phyloP scores from a whole-genome alignment of 2,113 vertebrate species.

The Greenwoodochromis staneri region DNA sequence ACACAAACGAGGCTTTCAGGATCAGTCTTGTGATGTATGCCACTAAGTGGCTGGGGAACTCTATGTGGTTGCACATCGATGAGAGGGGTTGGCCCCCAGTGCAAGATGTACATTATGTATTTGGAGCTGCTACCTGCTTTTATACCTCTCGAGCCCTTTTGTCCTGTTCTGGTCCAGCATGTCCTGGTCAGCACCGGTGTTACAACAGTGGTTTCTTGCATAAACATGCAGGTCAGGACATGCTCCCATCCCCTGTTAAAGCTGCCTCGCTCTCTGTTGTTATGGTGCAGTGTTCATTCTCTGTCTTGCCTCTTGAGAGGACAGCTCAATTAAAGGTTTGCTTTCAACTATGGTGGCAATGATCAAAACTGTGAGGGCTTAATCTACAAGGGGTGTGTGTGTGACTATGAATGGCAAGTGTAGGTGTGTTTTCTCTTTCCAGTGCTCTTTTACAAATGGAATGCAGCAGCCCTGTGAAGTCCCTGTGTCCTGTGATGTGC shows the following conservation, averaged over 20 bases:
- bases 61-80: background rate
- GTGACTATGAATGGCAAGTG: background rate
- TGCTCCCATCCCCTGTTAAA: background rate
- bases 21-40: background rate
- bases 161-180: background rate
- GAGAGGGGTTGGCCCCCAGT: background rate
- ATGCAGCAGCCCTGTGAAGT: background rate
- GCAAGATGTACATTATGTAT: background rate
- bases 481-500: background rate
- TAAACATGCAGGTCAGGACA: background rate
- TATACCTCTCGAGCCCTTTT: background rate
- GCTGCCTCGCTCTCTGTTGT: background rate
- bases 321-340: rapidly evolving
- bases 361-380: background rate
- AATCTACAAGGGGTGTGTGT: background rate
- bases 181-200: background rate
- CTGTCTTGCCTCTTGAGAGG: background rate
- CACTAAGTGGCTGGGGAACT: background rate
- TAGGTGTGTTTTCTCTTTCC: background rate
- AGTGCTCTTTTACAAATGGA: background rate
- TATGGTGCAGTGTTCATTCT: background rate
- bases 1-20: background rate
- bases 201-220: background rate
- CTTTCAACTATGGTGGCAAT: background rate
- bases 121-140: background rate